phyloP scores from a whole-genome alignment of 2,888 invertebrate genomes.

The Corythucha ciliata region DNA sequence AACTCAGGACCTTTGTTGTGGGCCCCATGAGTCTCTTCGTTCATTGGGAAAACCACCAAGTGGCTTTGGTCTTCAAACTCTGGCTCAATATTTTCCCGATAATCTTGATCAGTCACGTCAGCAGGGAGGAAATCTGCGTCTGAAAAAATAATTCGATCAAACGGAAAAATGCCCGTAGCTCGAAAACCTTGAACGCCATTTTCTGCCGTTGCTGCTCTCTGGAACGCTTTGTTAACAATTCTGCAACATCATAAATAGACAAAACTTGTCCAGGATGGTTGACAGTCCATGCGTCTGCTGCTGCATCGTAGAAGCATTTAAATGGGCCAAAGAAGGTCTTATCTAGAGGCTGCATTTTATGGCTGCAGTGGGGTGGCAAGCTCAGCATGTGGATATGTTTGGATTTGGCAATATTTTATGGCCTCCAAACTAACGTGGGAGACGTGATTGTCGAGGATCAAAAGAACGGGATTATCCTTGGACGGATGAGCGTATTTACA shows the following conservation, averaged over 20 bases:
- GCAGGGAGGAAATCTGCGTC: slow-evolving; percentile 12
- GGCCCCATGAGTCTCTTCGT: too few species aligned
- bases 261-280: background rate
- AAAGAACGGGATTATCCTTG: slow-evolving; percentile 29
- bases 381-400: slow-evolving; percentile 35
- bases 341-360: slow-evolving; percentile 19
- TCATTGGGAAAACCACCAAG: too few species aligned
- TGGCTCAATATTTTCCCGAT: too few species aligned
- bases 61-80: too few species aligned
- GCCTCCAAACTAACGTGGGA: slow-evolving; percentile 34
- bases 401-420: slow-evolving; percentile 29
- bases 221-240: slow-evolving; percentile 4
- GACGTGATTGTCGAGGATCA: slow-evolving; percentile 35
- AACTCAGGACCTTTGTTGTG: too few species aligned
- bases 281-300: slow-evolving; percentile 5
- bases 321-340: slow-evolving; percentile 9
- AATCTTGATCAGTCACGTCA: slow-evolving; percentile 13
- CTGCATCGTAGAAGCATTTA: slow-evolving; percentile 12
- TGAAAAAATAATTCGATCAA: slow-evolving; percentile 14
- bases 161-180: slow-evolving; percentile 11
- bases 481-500: slow-evolving; percentile 20
- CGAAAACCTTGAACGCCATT: slow-evolving; percentile 8
- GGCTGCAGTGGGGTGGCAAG: slow-evolving; percentile 28
- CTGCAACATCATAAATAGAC: background rate
- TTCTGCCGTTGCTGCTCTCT: slow-evolving; percentile 10